Percentiles rank a stretch among this genome's conserved stretches.
Conservation (phyloP, 2,888 invertebrate species). For the Monochamus alternatus region DNA sequence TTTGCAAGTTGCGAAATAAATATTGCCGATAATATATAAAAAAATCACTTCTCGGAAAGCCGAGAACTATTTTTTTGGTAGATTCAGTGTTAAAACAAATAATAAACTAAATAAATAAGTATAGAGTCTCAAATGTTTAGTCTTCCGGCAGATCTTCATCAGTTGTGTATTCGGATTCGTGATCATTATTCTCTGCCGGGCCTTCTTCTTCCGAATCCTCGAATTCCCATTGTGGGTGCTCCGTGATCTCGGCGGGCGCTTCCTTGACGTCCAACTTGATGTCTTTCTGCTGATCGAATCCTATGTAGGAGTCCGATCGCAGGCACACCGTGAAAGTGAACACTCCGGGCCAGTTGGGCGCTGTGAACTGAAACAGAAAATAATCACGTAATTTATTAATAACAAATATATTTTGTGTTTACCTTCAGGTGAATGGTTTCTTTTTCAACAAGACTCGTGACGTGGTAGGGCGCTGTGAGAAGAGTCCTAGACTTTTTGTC, state of each 20-base stretch:
- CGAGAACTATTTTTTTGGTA: neutral
- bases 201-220: constrained; percentile 90
- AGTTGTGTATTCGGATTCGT: constrained; percentile 80
- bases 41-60: neutral
- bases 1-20: neutral
- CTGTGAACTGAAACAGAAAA: constrained; percentile 80
- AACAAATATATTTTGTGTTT: constrained; percentile 40
- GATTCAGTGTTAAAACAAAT: neutral
- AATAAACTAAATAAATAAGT: constrained; percentile 22
- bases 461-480: constrained; percentile 93
- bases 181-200: constrained; percentile 75
- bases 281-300: constrained; percentile 95
- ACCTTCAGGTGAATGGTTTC: constrained; percentile 93
- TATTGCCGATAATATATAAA: constrained; percentile 7
- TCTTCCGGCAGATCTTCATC: constrained; percentile 78
- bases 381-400: neutral
- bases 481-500: constrained; percentile 94
- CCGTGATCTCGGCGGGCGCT: constrained; percentile 89
- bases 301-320: constrained; percentile 97
- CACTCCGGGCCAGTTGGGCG: constrained; percentile 93
- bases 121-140: constrained; percentile 45
- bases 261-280: constrained; percentile 98
- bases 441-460: constrained; percentile 90
- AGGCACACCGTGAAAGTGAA: constrained; percentile 95
- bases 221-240: constrained; percentile 99